phyloP scores from a whole-genome alignment of 2,888 invertebrate species.

The Dione juno region DNA sequence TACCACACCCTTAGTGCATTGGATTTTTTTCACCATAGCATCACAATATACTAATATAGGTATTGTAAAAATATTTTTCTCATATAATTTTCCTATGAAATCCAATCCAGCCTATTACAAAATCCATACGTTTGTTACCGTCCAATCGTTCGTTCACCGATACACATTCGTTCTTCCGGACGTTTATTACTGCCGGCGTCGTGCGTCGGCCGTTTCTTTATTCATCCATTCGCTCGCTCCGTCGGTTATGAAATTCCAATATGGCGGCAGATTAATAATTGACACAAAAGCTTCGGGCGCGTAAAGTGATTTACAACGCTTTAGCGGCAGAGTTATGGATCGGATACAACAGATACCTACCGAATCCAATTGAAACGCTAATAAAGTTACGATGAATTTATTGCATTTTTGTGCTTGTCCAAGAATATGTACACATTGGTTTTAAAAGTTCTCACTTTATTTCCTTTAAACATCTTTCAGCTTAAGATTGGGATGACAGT shows the following conservation, averaged over 20 bases:
- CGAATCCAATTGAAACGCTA: conserved; percentile 30
- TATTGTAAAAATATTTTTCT: neutral
- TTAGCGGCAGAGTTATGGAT: conserved; percentile 32
- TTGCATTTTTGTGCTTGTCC: neutral
- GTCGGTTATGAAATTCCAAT: conserved; percentile 38
- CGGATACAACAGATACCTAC: conserved; percentile 31
- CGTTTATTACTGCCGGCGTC: conserved; percentile 33
- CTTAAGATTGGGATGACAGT: no score
- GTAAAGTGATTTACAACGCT: conserved; percentile 38
- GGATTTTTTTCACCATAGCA: no score
- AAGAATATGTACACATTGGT: neutral
- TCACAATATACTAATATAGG: neutral
- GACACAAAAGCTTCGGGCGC: conserved; percentile 37
- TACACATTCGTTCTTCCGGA: conserved; percentile 42
- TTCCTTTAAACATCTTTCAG: no score
- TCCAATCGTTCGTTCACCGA: conserved; percentile 39
- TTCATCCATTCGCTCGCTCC: conserved; percentile 39
- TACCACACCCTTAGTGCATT: neutral
- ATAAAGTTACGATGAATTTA: conserved; percentile 30
- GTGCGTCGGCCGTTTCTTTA: conserved; percentile 27
- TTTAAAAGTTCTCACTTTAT: neutral
- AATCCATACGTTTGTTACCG: conserved; percentile 17
- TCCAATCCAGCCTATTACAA: neutral
- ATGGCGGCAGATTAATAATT: conserved; percentile 37
- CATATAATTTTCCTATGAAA: neutral